Evolutionary conservation across 2,797 vertebrate genomes (phyloP).

Genomic region (Macropus fuliginosus): DNA sequence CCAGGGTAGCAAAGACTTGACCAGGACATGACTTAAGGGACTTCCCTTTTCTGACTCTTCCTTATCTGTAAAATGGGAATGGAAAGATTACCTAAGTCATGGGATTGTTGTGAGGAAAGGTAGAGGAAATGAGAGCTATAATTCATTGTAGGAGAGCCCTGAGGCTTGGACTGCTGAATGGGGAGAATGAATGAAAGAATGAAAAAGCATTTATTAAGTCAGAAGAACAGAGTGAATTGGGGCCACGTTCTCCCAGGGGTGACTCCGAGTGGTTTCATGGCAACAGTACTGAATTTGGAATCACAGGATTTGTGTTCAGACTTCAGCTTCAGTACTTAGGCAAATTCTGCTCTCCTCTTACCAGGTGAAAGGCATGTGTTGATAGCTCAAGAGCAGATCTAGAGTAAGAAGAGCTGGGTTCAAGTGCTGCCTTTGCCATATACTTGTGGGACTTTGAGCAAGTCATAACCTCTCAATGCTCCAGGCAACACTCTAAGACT

Average conservation of each 20-base stretch:
- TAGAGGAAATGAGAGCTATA: background rate
- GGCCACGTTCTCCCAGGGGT: background rate
- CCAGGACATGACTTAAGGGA: background rate
- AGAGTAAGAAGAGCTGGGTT: background rate
- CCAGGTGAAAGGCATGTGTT: background rate
- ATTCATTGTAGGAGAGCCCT: background rate
- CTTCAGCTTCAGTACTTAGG: background rate
- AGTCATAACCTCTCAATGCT: background rate
- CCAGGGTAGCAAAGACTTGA: background rate
- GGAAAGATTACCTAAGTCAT: background rate
- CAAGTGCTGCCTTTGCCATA: background rate
- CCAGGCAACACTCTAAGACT: background rate
- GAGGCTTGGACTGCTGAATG: background rate
- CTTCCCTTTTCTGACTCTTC: background rate
- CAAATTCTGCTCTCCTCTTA: background rate
- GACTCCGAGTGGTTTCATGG: background rate
- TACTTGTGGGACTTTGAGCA: background rate
- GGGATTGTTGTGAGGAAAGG: background rate
- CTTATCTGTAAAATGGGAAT: background rate
- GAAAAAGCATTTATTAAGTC: background rate
- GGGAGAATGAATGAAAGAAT: conserved; percentile 1
- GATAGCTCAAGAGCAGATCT: background rate
- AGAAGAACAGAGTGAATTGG: background rate
- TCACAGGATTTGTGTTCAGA: background rate
- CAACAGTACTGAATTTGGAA: background rate